Evolutionary conservation across 2,888 invertebrate genomes (phyloP).

Genomic region (Cataglyphis cursor): DNA sequence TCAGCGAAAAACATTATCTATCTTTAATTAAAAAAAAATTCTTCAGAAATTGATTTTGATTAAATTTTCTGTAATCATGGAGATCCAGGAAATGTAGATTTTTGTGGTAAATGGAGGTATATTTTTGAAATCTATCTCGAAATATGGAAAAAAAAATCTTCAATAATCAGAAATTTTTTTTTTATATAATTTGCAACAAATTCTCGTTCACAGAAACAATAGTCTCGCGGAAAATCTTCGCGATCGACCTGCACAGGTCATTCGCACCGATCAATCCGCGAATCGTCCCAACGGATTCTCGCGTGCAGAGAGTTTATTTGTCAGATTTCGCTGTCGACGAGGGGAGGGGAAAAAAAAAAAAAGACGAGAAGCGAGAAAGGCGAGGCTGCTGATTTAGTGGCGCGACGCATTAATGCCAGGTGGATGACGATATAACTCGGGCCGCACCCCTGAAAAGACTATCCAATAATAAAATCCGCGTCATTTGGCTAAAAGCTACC

Average conservation of each 20-base stretch:
- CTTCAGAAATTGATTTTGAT: background rate
- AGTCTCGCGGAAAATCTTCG: background rate
- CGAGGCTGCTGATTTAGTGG: slow-evolving; percentile 76
- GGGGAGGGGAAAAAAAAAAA: slow-evolving; percentile 1
- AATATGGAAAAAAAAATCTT: background rate
- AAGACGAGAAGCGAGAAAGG: slow-evolving; percentile 58
- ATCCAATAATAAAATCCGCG: slow-evolving; percentile 85
- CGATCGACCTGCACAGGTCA: background rate
- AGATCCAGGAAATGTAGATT: background rate
- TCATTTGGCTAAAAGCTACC: slow-evolving; percentile 86
- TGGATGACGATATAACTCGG: slow-evolving; percentile 52
- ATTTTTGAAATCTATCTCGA: background rate
- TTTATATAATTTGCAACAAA: background rate
- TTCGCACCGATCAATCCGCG: background rate
- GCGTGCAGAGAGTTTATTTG: slow-evolving; percentile 63
- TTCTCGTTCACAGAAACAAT: background rate
- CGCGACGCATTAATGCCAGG: slow-evolving; percentile 55
- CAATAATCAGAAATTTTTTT: background rate
- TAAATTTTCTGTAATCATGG: background rate
- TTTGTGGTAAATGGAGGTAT: background rate
- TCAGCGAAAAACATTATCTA: background rate
- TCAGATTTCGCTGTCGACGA: slow-evolving; percentile 32
- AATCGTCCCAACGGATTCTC: slow-evolving; percentile 44
- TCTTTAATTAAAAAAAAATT: slow-evolving; percentile 6
- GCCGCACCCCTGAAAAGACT: slow-evolving; percentile 81